Base-by-base conservation (phyloP, 64 coral and sea anemone genomes). In the Orbicella faveolata region DNA sequence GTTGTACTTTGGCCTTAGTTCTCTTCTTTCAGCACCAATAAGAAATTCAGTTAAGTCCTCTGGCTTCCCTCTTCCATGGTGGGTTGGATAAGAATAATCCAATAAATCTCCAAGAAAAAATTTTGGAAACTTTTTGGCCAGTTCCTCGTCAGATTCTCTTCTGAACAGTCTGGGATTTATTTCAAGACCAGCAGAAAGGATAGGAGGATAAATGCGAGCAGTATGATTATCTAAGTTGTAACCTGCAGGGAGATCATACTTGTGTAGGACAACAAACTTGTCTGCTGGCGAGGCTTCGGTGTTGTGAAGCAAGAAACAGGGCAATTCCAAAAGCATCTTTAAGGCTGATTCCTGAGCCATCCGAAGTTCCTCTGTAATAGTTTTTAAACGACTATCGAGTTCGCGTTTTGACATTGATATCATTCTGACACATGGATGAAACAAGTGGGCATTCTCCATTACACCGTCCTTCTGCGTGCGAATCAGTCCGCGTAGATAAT, bases 1-100 rank as follows among this genome's bases (percentile, higher is more conserved):
- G 39, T 90, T 96, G 57, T 96, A 96, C 14, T 92, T 89, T 75
- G 82, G 91, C 61, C 77, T 87, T 9, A 94, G 83, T 83, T 96
- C 95, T 86, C 89, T 89, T 72, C 73, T 77, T 91, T 96, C 95
- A 63, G 95, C 92, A 52, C 79, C 70, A 35, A 74, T 88, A 23
- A 96, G 82, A 90, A 96, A 96, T 73, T 90, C 83, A 10, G 90
- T 88, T 55, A 96, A 78, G 61, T 96, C 95, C 64, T 96, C 95
- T 44, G 95, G 91, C 10, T 67, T 79, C 20, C 95, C 95, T 79
- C 91, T 87, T 23, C 95, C 91, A 89, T 94, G 77, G 48, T 94
- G 57, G 34, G 93, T 92, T 84, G 81, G 81, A 62, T 93, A 96
- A 9, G 92, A 96, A 83, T 93, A 96, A 88, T 96, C 95, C 34